Percentiles rank a stretch among this genome's conserved stretches.
phyloP scores from a whole-genome alignment of 2,888 invertebrate genomes.

The Gymnosoma rotundatum region DNA sequence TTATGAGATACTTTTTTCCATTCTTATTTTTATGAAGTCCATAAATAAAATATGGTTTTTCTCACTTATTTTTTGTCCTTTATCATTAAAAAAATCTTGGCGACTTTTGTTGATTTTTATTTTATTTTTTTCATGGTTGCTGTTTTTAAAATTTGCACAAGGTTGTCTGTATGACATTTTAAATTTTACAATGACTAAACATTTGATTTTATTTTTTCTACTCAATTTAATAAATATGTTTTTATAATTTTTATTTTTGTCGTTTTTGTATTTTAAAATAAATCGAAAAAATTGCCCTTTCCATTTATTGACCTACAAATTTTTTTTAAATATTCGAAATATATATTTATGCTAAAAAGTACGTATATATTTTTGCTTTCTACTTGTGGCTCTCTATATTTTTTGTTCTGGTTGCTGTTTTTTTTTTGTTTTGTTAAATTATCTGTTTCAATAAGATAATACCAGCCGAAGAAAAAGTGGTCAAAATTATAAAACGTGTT shows the following conservation, averaged over 20 bases:
- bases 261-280: neutral
- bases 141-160: neutral
- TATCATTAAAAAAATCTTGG: neutral
- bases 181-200: neutral
- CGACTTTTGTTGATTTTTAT: neutral
- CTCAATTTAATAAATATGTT: neutral
- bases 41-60: neutral
- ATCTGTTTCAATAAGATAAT: too few relatives aligned
- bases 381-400: too few relatives aligned
- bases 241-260: slow-evolving; percentile 7
- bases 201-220: slow-evolving; percentile 2
- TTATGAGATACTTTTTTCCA: neutral
- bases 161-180: slow-evolving; percentile 15
- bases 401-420: neutral
- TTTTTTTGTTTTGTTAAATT: neutral
- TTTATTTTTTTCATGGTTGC: neutral
- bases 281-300: slow-evolving; percentile 22
- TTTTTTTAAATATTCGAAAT: slow-evolving; percentile 30
- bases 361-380: too few relatives aligned
- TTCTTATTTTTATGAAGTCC: neutral
- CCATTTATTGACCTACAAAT: slow-evolving; percentile 36
- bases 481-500: too few relatives aligned
- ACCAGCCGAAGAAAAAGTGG: too few relatives aligned
- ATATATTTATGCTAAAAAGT: too few relatives aligned
- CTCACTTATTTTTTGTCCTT: neutral